Base-by-base conservation (phyloP, 2,797 vertebrate species). In the Sphenodon punctatus region DNA sequence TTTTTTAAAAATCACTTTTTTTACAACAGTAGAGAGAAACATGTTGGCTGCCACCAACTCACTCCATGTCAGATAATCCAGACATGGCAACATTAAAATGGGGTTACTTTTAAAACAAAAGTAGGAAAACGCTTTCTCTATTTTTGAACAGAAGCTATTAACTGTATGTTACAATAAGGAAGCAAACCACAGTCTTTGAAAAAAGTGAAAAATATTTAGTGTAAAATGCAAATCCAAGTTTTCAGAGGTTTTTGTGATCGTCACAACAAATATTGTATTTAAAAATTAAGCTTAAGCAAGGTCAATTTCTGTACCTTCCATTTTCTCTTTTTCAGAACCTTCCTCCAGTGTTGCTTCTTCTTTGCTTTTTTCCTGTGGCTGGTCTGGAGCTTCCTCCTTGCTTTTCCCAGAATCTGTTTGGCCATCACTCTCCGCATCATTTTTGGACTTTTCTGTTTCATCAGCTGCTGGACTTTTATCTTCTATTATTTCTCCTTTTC, bases 401-500 rank as follows among this genome's bases (percentile, higher is more conserved):
- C 86, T 91, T 84, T 94, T 97, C 75, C 96, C 96, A 68, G 84
- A 85, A 84, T 97, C 96, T 77, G 94, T 79, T 30, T 92, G 91
- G 68, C 89, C 94, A 68, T 78, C 92, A 15, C 42, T 55, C 77
- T 96, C 97, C 25, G 53, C 61, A 16, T 96, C 97, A 83, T 71
- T 92, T 84, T 94, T 96, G 38, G 87, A 71, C 85, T 95, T 97
- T 87, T 96, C 96, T 22, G 91, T 93, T 91, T 98, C 98, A 87
- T 97, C 97, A 4, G 96, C 95, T 36, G 92, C 94, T 36, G 94
- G 94, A 78, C 75, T 96, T 93, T 97, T 98, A 90, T 97, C 95
- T 92, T 97, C 97, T 83, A 96, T 96, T 90, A 97, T 93, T 73
- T 98, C 97, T 87, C 98, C 98, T 88, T 96, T 98, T 91, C 97